Percentiles rank a stretch among this genome's conserved stretches.
Conservation (phyloP, 2,888 invertebrate species). For the Xestia ashworthii region DNA sequence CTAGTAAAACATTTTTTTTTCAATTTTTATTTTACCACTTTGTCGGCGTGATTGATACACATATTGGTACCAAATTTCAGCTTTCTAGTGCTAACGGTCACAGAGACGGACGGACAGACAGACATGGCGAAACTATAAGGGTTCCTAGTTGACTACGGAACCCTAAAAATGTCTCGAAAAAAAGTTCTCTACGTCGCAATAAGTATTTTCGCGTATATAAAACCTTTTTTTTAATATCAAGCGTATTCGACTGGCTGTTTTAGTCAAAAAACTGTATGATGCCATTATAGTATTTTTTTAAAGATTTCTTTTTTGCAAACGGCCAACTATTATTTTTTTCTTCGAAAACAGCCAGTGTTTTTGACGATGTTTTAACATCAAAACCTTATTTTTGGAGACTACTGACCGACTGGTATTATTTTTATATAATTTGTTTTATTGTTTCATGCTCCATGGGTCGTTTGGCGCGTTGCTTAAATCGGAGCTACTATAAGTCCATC, state of each 20-base stretch:
- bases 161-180: too few species aligned
- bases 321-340: slow-evolving; percentile 1
- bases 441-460: background rate
- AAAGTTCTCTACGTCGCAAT: too few species aligned
- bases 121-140: too few species aligned
- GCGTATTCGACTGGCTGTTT: slow-evolving; percentile 10
- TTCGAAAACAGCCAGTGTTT: background rate
- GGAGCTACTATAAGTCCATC: background rate
- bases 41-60: too few species aligned
- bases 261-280: background rate
- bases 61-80: too few species aligned
- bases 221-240: slow-evolving; percentile 12
- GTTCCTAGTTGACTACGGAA: too few species aligned
- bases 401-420: background rate
- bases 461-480: background rate
- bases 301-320: background rate
- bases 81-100: too few species aligned
- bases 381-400: background rate
- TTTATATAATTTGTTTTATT: background rate
- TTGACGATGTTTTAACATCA: background rate
- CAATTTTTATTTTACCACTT: too few species aligned
- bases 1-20: too few species aligned
- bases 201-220: too few species aligned
- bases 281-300: slow-evolving; percentile 20
- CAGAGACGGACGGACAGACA: too few species aligned